Base-by-base conservation (phyloP, 2,797 vertebrate species). In the Aselliscus stoliczkanus region DNA sequence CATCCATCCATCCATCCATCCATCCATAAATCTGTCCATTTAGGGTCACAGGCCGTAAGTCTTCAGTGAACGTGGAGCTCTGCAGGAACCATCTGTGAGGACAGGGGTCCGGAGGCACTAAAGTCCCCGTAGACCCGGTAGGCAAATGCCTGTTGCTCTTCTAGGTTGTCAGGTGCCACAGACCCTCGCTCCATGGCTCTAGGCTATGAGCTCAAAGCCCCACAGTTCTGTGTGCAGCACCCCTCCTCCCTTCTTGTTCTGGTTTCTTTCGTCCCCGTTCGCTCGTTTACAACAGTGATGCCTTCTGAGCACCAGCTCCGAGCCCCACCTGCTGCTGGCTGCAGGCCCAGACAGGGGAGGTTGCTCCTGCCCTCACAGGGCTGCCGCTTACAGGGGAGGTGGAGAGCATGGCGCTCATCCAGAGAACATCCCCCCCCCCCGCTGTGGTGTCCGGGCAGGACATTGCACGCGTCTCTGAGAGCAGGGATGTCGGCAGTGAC, bases 171-270 rank as follows among this genome's bases (percentile, higher is more conserved):
- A 65, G 73, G 52, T 37, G 11, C n/a, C 52, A n/a, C 34, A 73
- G 0, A 13, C n/a, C 4, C 4, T 11, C 23, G 17, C 27, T 5
- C 4, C 20, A 0, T 5, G 21, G 2, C 44, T 44, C 14, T 58
- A 29, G 37, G 18, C 8, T 13, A 0, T 37, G 8, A 50, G 37
- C 52, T 60, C 65, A 15, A 2, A 27, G 17, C 52, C 31, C 13
- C 13, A 0, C 69, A 1, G 2, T 5, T 58, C 17, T 7, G 0
- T 15, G n/a, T 52, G 65, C 44, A 14, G 37, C 10, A 4, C 15
- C 31, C 29, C 25, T 4, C 5, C 34, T 65, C 18, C 54, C 39
- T 47, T 25, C 37, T 21, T 25, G 12, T 73, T 52, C 37, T 42
- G 12, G 10, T 5, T 56, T 31, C 9, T 50, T 62, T 42, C 21